Evolutionary conservation across 2,888 invertebrate species (phyloP), one percentile per base, ranked within the genome.

Genomic region (Toxonevra muliebris): DNA sequence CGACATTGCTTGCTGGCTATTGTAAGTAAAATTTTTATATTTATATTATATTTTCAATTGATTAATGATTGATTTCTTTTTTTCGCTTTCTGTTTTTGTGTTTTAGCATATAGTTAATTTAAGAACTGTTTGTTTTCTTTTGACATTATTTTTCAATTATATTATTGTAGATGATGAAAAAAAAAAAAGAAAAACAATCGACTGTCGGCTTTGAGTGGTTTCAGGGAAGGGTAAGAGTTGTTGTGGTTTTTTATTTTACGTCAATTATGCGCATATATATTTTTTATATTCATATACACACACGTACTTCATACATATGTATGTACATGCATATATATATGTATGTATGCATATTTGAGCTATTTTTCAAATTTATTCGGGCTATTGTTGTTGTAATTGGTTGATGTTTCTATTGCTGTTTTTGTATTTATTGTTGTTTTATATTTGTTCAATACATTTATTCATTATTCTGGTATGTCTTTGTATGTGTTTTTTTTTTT

Each of bases 161-260:
- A 59, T 58, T 59, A 52, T 65, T 40, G 55, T 64, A 48, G 17
- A 41, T 50, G 48, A 19, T 55, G 17, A 57, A 57, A 64, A 12
- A 55, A 40, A 30, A 61, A 71, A 74, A 73, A 73, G 65, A 74
- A 75, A 74, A 77, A 84, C 84, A 85, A 84, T 85, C 85, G 85
- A 88, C 88, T 88, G 88, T 88, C 87, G 88, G 88, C 87, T 86
- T 88, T 58, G 41, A 40, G 84, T 84, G 86, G 84, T 85, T 58
- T 54, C 20, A 42, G 52, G 59, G 42, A 53, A 57, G 58, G 63
- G 59, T 9, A 43, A 52, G 53, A 43, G 58, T 65, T 65, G 60
- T 71, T 71, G 43, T 43, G 40, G 15, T 52, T 67, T 43, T 17
- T 64, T 67, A 9, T 52, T 67, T 57, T 43, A 13, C 12, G 42